Base-by-base conservation (phyloP, 1,140 invertebrate species). In the Calosoma granatense region DNA sequence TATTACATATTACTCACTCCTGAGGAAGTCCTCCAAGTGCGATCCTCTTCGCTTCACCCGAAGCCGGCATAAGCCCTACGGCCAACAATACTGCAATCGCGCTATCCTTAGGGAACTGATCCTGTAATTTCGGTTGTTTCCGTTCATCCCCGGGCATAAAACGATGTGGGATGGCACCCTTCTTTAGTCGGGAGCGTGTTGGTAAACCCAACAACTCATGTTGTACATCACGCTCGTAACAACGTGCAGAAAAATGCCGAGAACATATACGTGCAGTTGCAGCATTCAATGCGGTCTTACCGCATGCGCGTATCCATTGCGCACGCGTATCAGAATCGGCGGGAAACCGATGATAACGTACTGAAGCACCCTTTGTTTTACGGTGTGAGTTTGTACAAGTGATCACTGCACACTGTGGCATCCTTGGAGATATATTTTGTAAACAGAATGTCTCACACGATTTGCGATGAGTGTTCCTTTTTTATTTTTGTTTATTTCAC, bases 331-430 rank as follows among this genome's bases (percentile, higher is more conserved):
- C 71, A 54, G 69, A 70, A 66, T 78, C 78, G 53, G 78, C 74
- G 6, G 78, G 79, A 64, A 80, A 80, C 58, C 79, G 74, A 67
- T 80, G 78, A 67, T 80, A 80, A 22, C 77, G 76, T 51, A 80
- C 74, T 26, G 76, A 72, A 53, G 76, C 72, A 22, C 77, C 77
- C 56, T 78, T 75, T 19, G 78, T 80, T 53, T 77, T 76, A 43
- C 78, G 74, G 64, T 80, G 78, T 62, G 77, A 78, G 62, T 78
- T 81, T 60, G 75, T 76, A 65, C 78, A 80, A 59, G 74, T 76
- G 56, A 73, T 70, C 23, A 81, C 76, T 47, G 78, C 78, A 67
- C 78, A 80, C 72, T 81, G 78, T 62, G 78, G 78, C 78, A 79
- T 80, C 59, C 66, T 63, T 68, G 3, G n/a, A 47, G 41, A 19